Base-by-base conservation (phyloP, 2,888 invertebrate species). In the Mimas tiliae region DNA sequence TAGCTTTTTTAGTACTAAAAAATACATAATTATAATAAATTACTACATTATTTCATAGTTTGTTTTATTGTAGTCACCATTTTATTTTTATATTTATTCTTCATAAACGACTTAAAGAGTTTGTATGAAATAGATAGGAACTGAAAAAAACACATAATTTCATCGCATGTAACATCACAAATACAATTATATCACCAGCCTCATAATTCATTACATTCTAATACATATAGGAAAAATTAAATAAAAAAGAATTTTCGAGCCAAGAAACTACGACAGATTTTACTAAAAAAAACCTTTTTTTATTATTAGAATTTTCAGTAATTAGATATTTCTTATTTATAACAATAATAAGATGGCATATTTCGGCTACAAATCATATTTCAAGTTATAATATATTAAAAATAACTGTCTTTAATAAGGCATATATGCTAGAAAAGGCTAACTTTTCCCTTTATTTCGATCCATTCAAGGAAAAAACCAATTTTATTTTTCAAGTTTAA, bases 161-260 rank as follows among this genome's bases (percentile, higher is more conserved):
- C 8, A 50, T 50, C 50, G 50, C 19, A 50, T 19, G n/a, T 4
- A 0, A 16, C n/a, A 14, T 34, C 34, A 53, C 34, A 34, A 53
- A 52, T 4, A n/a, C 42, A 58, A n/a, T 12, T 19, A 55, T 45
- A 45, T 14, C 16, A 58, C 38, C 19, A 58, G 58, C 58, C 58
- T 58, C 58, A 19, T 58, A 12, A 45, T 1, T 2, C 4, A 14
- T 52, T 52, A 52, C 38, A 38, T 42, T 58, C 19, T 34, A 38
- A 19, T 21, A 42, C n/a, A 27, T 11, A 16, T 42, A 58, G 21
- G 42, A 58, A 58, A 50, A 50, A n/a, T 50, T 16, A 19, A 50
- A 50, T 50, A 50, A 50, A 16, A 48, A 48, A 50, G 19, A 19
- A 19, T 11, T 9, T 50, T 50, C 19, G 19, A 50, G 50, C 50